Evolutionary conservation across 2,888 invertebrate species (phyloP).

Genomic region (Himalopsyche japonica): DNA sequence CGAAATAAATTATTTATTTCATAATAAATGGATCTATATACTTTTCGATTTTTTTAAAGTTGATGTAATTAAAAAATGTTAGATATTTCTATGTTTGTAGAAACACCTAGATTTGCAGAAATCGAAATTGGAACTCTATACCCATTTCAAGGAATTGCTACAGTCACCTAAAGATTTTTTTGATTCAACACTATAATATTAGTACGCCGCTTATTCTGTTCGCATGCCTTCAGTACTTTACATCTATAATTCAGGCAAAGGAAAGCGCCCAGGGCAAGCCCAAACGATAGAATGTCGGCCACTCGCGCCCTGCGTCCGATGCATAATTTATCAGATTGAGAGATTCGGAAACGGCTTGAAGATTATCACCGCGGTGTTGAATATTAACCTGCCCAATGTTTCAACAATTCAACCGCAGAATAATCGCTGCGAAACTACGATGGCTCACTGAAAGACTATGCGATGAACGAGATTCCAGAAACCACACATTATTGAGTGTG

Average conservation of each 20-base stretch:
- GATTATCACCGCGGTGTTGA: conserved; percentile 17
- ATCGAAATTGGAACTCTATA: too few relatives aligned
- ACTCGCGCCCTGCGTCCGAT: not conserved
- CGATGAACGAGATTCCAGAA: not conserved
- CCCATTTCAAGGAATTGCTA: too few relatives aligned
- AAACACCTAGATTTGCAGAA: too few relatives aligned
- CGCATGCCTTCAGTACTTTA: not conserved
- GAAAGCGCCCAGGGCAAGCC: not conserved
- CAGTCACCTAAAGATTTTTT: not conserved
- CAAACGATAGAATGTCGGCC: not conserved
- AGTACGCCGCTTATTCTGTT: not conserved
- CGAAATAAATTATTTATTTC: too few relatives aligned
- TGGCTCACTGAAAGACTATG: not conserved
- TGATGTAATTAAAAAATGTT: too few relatives aligned
- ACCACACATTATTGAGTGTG: not conserved
- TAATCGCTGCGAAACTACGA: not conserved
- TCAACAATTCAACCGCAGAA: conserved; percentile 4
- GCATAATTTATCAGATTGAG: conserved; percentile 20
- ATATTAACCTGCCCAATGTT: conserved; percentile 10
- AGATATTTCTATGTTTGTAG: too few relatives aligned
- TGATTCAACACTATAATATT: not conserved
- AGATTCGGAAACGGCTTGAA: conserved; percentile 13
- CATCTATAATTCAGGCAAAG: conserved; percentile 15
- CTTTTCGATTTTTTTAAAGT: too few relatives aligned
- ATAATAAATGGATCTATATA: too few relatives aligned